These are phyloP conservation scores for Epiperipatus broadwayi DNA, from an alignment of 2,888 invertebrate species.

Conservation along the genomic window DNA sequence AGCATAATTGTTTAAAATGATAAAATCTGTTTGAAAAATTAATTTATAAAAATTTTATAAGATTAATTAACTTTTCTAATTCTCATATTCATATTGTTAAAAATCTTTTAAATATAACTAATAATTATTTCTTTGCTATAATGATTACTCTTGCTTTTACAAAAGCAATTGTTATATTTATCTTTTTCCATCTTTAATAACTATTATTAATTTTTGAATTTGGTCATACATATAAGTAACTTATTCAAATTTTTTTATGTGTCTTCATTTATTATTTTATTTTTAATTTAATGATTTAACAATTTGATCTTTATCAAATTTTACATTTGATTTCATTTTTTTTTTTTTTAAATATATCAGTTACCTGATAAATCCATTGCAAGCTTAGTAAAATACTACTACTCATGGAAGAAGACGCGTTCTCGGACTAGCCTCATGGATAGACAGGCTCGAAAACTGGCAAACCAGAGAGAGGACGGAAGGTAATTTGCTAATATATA, in stretches of 20 bases:
- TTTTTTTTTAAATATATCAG: conserved; percentile 36
- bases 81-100: no score
- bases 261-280: conserved; percentile 13
- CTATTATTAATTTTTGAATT: no score
- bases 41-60: no score
- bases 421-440: conserved; percentile 85
- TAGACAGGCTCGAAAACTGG: conserved; percentile 48
- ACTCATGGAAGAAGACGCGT: conserved; percentile 92
- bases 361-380: conserved; percentile 91
- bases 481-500: no score
- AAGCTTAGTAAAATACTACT: conserved; percentile 87
- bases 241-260: conserved; percentile 11
- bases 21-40: no score
- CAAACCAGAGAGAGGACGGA: conserved; percentile 47
- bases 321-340: background rate
- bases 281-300: conserved; percentile 11
- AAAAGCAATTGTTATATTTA: conserved; percentile 23
- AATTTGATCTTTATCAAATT: conserved; percentile 3
- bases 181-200: no score
- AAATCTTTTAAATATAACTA: no score
- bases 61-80: no score
- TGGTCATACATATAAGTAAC: no score
- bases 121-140: no score
- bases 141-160: conserved; percentile 15
- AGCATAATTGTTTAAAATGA: no score